Evolutionary conservation across 2,113 vertebrate species (phyloP).

Genomic region (Sclerurus mexicanus): DNA sequence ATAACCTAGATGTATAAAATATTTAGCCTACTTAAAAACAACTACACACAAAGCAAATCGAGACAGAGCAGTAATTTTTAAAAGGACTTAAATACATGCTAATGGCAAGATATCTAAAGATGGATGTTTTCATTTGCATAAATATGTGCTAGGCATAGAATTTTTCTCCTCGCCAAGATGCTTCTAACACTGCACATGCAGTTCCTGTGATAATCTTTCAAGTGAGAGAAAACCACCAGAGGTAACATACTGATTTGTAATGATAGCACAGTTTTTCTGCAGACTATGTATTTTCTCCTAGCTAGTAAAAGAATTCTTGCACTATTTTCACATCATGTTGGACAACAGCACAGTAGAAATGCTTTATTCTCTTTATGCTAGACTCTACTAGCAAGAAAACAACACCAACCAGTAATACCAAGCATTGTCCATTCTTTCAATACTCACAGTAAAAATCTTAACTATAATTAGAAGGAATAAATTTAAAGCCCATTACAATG

Average conservation of each 20-base stretch:
- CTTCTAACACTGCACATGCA: not conserved
- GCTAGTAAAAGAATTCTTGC: not conserved
- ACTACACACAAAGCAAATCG: not conserved
- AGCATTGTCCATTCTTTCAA: not conserved
- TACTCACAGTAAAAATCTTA: not conserved
- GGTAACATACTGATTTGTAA: not conserved
- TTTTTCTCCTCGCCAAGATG: not conserved
- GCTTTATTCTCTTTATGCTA: not conserved
- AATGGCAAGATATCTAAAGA: not conserved
- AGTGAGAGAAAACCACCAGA: not conserved
- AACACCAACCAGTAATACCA: not conserved
- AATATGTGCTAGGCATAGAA: not conserved
- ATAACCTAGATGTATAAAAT: not conserved
- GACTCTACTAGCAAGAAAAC: not conserved
- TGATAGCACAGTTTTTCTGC: not conserved
- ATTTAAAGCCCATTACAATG: not conserved
- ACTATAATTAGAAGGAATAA: not conserved
- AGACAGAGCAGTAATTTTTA: not conserved
- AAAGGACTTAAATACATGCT: not conserved
- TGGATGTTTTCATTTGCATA: slow-evolving; percentile 20
- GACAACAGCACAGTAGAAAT: not conserved
- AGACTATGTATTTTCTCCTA: not conserved
- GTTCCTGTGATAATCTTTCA: not conserved
- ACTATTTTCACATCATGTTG: not conserved
- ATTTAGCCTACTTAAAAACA: not conserved